Conservation (phyloP, 35 echinoderm and acorn worm species). For the Diadema setosum region DNA sequence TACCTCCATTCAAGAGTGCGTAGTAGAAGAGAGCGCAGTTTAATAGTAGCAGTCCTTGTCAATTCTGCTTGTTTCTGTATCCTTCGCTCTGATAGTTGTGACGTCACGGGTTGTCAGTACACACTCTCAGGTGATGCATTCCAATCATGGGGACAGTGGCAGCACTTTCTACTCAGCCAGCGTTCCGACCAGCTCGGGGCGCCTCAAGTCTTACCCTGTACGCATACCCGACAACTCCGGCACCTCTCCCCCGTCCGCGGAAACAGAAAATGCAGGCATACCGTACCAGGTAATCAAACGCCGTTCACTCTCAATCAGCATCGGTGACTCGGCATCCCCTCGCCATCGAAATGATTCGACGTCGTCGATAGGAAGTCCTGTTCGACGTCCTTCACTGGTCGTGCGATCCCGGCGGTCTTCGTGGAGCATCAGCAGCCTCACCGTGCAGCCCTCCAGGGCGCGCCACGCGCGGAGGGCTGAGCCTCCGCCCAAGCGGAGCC, state of each 20-base stretch:
- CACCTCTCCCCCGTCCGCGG: not conserved
- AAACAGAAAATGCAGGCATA: not conserved
- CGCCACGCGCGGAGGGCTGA: not conserved
- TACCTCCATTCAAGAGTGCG: too few relatives aligned
- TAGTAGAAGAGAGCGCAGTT: too few relatives aligned
- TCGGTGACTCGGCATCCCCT: not conserved
- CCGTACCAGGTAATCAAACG: not conserved
- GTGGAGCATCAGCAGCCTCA: not conserved
- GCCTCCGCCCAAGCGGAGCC: conserved; percentile 23
- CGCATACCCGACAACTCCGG: not conserved
- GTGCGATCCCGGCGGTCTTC: not conserved
- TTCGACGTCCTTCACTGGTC: not conserved
- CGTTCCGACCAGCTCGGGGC: not conserved
- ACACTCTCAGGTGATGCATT: too few relatives aligned
- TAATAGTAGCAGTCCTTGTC: too few relatives aligned
- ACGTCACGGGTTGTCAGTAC: too few relatives aligned
- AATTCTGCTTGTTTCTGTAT: too few relatives aligned
- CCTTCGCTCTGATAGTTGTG: too few relatives aligned
- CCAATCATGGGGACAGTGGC: too few relatives aligned
- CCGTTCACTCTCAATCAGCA: not conserved
- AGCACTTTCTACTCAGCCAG: not conserved
- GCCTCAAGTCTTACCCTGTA: not conserved
- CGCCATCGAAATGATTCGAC: not conserved
- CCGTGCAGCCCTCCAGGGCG: not conserved
- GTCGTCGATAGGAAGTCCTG: not conserved